Conservation (phyloP, 2,888 invertebrate species). For the Creontiades dilutus region DNA sequence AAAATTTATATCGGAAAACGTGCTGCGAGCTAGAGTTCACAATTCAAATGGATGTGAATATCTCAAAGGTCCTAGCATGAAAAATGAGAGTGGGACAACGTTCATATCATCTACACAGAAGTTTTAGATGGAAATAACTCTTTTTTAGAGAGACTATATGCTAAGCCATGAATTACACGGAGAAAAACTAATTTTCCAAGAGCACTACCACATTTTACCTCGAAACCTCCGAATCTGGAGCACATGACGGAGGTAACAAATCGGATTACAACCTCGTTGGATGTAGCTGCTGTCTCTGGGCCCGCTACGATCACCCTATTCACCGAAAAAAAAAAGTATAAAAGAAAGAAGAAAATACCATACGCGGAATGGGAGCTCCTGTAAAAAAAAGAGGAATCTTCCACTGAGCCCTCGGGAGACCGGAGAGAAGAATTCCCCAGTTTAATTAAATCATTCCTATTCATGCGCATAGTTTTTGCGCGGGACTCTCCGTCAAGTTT, state of each 20-base stretch:
- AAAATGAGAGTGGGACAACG: too few relatives aligned
- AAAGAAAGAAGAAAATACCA: neutral
- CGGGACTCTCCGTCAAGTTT: neutral
- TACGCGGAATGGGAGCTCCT: neutral
- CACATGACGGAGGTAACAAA: slow-evolving; percentile 24
- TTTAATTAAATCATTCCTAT: slow-evolving; percentile 48
- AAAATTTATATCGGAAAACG: too few relatives aligned
- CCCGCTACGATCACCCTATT: neutral
- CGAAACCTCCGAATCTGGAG: slow-evolving; percentile 4
- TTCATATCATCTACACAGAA: neutral
- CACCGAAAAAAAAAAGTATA: slow-evolving; percentile 20
- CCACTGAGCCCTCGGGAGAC: neutral
- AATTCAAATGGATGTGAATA: too few relatives aligned
- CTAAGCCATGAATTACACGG: neutral
- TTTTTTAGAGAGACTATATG: neutral
- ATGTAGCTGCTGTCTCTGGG: neutral
- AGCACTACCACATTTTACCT: slow-evolving; percentile 26
- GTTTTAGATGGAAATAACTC: neutral
- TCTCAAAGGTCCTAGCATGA: too few relatives aligned
- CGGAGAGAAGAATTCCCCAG: slow-evolving; percentile 16
- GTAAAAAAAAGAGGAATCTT: neutral
- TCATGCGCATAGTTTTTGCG: slow-evolving; percentile 32
- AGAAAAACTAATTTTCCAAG: slow-evolving; percentile 37
- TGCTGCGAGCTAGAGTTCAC: too few relatives aligned
- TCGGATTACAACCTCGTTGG: slow-evolving; percentile 48